phyloP scores from a whole-genome alignment of 2,797 vertebrate species.

The Manis crassicaudata region DNA sequence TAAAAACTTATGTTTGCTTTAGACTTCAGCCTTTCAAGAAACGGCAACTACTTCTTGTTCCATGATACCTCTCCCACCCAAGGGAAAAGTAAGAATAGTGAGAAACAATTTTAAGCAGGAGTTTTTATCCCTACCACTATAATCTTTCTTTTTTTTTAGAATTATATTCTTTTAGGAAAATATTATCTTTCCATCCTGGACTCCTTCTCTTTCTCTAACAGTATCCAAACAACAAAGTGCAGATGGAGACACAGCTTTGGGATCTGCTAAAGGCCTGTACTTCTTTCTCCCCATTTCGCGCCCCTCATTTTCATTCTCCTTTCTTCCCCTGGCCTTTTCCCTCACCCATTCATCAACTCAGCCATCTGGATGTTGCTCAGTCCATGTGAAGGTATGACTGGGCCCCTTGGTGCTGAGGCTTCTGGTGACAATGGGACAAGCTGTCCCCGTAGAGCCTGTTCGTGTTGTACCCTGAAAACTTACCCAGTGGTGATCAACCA shows the following conservation, averaged over 20 bases:
- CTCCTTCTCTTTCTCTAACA: not conserved
- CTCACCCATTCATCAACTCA: no score
- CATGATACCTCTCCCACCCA: not conserved
- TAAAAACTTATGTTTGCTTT: not conserved
- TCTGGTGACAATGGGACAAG: not conserved
- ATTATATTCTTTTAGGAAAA: not conserved
- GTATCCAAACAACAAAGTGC: not conserved
- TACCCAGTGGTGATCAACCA: not conserved
- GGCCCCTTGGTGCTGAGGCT: not conserved
- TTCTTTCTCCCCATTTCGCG: not conserved
- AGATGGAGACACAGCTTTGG: not conserved
- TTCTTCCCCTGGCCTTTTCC: fast-evolving
- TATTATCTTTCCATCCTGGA: no score
- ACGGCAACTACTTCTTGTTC: not conserved
- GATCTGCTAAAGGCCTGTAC: not conserved
- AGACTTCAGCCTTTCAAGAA: not conserved
- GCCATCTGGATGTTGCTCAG: not conserved
- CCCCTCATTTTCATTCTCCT: not conserved
- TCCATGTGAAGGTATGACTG: not conserved
- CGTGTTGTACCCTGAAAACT: not conserved
- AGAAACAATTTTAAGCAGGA: not conserved
- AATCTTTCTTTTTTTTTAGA: not conserved
- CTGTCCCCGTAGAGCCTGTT: not conserved
- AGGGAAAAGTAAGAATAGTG: not conserved
- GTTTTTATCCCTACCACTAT: not conserved